These are phyloP conservation scores for Phaedon cochleariae DNA, from an alignment of 2,888 invertebrate species.

Conservation along the genomic window DNA sequence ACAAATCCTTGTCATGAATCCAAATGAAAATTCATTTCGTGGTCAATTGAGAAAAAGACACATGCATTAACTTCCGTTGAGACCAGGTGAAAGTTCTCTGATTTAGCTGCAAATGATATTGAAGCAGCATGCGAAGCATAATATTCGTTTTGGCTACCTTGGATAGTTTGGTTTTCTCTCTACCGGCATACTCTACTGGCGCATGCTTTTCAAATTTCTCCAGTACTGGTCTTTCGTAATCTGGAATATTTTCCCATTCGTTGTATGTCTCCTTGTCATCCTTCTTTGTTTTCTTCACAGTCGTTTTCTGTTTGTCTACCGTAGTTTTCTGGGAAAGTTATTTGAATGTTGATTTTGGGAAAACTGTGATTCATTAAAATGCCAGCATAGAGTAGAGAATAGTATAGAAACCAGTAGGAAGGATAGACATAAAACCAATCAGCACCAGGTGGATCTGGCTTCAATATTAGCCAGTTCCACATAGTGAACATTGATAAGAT, in stretches of 20 bases:
- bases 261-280: slow-evolving; percentile 48
- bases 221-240: slow-evolving; percentile 79
- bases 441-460: too few species aligned
- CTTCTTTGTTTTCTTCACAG: slow-evolving; percentile 51
- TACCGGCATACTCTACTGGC: slow-evolving; percentile 64
- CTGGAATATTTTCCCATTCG: slow-evolving; percentile 65
- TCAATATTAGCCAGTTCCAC: too few species aligned
- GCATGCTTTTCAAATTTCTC: slow-evolving; percentile 70
- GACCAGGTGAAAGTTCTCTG: not conserved
- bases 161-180: slow-evolving; percentile 60
- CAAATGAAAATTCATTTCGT: too few species aligned
- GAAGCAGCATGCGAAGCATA: not conserved
- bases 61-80: not conserved
- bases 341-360: slow-evolving; percentile 12
- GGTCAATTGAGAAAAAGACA: too few species aligned
- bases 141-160: slow-evolving; percentile 54
- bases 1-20: too few species aligned
- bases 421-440: slow-evolving; percentile 20
- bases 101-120: not conserved
- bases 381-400: not conserved
- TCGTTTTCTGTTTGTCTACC: slow-evolving; percentile 48
- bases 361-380: slow-evolving; percentile 20
- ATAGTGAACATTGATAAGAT: too few species aligned
- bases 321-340: slow-evolving; percentile 49
- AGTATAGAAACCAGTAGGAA: not conserved